Percentiles rank a stretch among this genome's conserved stretches.
Evolutionary conservation across 2,888 invertebrate species (phyloP).

Genomic region (Carpatolechia fugitivella): DNA sequence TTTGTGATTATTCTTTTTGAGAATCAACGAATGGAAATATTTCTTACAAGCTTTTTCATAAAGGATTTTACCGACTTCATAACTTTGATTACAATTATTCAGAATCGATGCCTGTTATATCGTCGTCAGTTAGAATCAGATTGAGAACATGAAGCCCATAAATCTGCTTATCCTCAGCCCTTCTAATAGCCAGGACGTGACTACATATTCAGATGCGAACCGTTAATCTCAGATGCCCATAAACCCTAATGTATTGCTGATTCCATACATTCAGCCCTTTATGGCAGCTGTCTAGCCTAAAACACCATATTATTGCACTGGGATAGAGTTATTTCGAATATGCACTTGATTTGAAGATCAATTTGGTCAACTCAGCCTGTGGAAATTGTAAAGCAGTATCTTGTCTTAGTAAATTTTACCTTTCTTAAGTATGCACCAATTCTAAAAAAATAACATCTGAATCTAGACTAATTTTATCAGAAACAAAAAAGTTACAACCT

Average conservation of each 20-base stretch:
- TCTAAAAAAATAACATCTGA: no score
- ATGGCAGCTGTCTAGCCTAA: constrained; percentile 37
- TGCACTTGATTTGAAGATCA: not conserved
- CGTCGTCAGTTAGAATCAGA: not conserved
- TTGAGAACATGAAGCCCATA: not conserved
- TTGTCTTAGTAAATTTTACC: not conserved
- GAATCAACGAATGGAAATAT: no score
- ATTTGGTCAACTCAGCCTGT: no score
- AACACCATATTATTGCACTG: constrained; percentile 32
- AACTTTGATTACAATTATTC: no score
- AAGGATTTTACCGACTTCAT: no score
- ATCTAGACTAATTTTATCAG: no score
- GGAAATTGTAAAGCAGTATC: not conserved
- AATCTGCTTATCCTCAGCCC: constrained; percentile 4
- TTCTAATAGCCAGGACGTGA: constrained; percentile 68
- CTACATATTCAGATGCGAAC: constrained; percentile 55
- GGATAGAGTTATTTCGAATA: constrained; percentile 31
- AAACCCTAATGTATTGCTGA: constrained; percentile 56
- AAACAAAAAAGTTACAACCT: no score
- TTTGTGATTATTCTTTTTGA: no score
- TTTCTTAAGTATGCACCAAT: no score
- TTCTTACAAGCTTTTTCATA: no score
- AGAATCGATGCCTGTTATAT: no score
- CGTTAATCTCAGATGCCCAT: constrained; percentile 50
- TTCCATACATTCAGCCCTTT: constrained; percentile 50